Conservation (phyloP, 2,797 vertebrate genomes). For the Dromococcyx pavoninus region DNA sequence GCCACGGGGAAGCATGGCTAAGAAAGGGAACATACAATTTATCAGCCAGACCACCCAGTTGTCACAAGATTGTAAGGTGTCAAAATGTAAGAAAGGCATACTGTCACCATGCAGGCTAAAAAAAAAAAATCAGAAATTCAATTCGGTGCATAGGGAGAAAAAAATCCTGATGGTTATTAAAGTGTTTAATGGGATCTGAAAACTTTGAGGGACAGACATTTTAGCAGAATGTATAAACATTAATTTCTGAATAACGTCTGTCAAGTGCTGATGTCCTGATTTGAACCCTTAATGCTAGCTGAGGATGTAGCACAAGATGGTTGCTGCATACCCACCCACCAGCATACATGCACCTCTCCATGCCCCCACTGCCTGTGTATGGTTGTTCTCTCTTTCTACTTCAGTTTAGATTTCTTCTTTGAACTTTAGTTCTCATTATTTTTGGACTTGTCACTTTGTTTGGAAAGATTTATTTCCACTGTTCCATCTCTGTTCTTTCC, state of each 20-base stretch:
- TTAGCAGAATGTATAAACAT: not conserved
- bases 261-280: conserved; percentile 60
- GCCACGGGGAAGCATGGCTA: not conserved
- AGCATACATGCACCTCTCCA: not conserved
- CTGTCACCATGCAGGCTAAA: not conserved
- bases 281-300: conserved; percentile 59
- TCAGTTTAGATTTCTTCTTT: conserved; percentile 76
- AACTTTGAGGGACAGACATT: not conserved
- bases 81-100: not conserved
- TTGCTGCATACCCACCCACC: not conserved
- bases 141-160: not conserved
- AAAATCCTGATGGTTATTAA: not conserved
- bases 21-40: not conserved
- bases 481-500: conserved; percentile 73
- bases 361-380: not conserved
- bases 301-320: not conserved
- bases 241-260: conserved; percentile 6
- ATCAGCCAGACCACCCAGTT: not conserved
- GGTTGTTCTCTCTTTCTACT: conserved; percentile 51
- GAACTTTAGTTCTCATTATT: conserved; percentile 79
- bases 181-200: not conserved
- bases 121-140: not conserved
- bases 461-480: conserved; percentile 77
- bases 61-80: not conserved
- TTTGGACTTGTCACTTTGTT: conserved; percentile 77